These are phyloP conservation scores for human DNA, from an alignment of 2,113 vertebrate species.

Conservation along the genomic window DNA sequence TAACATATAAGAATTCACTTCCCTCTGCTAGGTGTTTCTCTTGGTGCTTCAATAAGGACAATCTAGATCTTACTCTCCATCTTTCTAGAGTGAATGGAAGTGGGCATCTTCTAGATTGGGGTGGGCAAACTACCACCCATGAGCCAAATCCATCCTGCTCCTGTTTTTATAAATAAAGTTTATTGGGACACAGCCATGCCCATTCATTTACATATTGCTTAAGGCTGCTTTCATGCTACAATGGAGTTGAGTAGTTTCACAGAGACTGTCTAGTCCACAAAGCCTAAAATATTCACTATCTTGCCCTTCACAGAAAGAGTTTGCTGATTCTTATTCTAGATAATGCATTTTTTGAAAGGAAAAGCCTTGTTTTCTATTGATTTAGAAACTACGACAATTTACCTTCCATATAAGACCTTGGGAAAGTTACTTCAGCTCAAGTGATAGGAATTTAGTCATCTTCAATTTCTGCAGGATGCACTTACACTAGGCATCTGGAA, in stretches of 20 bases:
- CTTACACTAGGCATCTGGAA: neutral
- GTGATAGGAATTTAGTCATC: neutral
- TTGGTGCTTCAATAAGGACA: neutral
- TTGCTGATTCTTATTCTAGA: neutral
- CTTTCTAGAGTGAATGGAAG: neutral
- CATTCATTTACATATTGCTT: neutral
- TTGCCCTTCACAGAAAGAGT: neutral
- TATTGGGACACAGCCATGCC: neutral
- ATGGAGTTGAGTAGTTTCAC: neutral
- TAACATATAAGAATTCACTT: neutral
- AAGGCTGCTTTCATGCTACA: neutral
- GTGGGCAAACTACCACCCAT: neutral
- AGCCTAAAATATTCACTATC: neutral
- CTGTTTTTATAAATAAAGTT: neutral
- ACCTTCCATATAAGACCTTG: neutral
- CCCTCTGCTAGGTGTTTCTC: neutral
- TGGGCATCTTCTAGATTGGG: neutral
- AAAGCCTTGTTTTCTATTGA: neutral
- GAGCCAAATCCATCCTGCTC: neutral
- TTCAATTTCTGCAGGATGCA: neutral
- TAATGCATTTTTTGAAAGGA: neutral
- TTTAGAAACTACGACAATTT: conserved; percentile 14
- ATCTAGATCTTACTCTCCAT: neutral
- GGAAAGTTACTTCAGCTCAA: neutral
- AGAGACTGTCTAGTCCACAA: neutral